A percentile compares a stretch with the other conserved stretches of the same genome.
Evolutionary conservation across 2,113 vertebrate species (phyloP).

Genomic region (Dasyprocta punctata): DNA sequence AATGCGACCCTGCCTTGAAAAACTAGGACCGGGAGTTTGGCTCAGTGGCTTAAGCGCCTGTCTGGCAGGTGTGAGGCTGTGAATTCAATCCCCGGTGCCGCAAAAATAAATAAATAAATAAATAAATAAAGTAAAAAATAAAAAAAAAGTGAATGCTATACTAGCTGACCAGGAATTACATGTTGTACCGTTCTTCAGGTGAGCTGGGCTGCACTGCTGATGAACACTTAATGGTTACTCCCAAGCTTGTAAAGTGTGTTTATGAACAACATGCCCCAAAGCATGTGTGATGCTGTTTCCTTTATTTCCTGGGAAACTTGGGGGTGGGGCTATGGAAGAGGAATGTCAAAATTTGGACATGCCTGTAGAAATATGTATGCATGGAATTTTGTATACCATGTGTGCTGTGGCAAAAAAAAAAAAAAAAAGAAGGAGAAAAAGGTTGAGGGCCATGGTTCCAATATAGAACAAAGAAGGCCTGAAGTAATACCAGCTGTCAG

Average conservation of each 20-base stretch:
- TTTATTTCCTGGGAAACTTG: conserved; percentile 61
- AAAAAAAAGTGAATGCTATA: not conserved
- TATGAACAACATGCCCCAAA: conserved; percentile 27
- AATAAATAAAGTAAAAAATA: no score
- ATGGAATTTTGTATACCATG: conserved; percentile 60
- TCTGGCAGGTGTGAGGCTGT: no score
- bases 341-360: conserved; percentile 63
- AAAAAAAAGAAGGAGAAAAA: not conserved
- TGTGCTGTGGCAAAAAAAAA: not conserved
- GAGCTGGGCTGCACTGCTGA: not conserved
- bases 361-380: conserved; percentile 28
- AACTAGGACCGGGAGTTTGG: no score
- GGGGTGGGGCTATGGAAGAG: not conserved
- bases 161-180: not conserved
- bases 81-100: no score
- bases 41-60: no score
- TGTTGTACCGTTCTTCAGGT: not conserved
- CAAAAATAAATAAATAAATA: no score
- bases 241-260: conserved; percentile 24
- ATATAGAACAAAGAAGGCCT: conserved; percentile 58
- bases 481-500: conserved; percentile 49
- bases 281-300: not conserved
- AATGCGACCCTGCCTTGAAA: no score
- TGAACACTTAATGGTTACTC: not conserved
- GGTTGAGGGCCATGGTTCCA: conserved; percentile 10